Base-by-base conservation (phyloP, 1,140 invertebrate genomes). In the Antheraea pernyi region DNA sequence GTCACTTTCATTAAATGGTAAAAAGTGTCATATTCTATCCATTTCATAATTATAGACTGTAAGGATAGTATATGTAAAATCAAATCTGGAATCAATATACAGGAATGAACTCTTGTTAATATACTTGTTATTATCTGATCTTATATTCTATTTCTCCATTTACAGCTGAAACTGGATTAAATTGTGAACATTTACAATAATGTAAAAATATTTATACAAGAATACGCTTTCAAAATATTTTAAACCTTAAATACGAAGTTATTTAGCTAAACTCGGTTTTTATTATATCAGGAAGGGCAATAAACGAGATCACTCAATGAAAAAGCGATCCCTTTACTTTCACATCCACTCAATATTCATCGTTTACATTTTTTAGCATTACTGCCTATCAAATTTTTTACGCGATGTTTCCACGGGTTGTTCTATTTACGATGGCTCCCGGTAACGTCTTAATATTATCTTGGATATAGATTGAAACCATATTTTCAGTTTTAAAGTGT, bases 371-470 rank as follows among this genome's bases (percentile, higher is more conserved):
- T 83, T 80, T 76, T 74, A 76, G 78, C 68, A 81, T 79, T 82
- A 76, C 73, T 71, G 75, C 62, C 80, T 73, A 86, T 86, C 79
- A 84, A 82, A 76, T 71, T 69, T 77, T 85, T 86, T 83, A 84
- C 68, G 83, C 73, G 75, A 74, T 77, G 69, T 76, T 77, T 69
- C 67, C 65, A 65, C 39, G 53, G 59, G 66, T 70, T 76, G 68
- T 53, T 62, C 74, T 78, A 78, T 82, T 82, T 84, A 84, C 68
- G 78, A 75, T 66, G 69, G 64, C 74, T 73, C 75, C 82, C 77
- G 74, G 68, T 70, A 69, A 68, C 22, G 68, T 65, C 71, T 78
- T 78, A 78, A 72, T 77, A 70, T 68, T 70, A 61, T 53, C 73
- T 75, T 74, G 68, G 75, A 78, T 75, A 69, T 69, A 74, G 46